Evolutionary conservation across 2,113 vertebrate species (phyloP).

Genomic region (Tichodroma muraria): DNA sequence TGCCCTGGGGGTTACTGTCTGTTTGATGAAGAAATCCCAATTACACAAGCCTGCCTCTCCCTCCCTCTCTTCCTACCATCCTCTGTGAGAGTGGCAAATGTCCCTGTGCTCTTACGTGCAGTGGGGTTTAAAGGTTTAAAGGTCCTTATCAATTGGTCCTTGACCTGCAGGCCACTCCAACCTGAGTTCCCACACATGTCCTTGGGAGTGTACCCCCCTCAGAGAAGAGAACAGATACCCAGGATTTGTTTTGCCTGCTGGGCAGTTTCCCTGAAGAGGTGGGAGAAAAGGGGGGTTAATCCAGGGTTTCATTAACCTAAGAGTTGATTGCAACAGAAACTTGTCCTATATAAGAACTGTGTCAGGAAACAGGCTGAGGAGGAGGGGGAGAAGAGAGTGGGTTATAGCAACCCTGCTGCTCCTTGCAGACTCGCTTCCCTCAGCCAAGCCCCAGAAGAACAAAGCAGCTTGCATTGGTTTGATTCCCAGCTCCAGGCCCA

Average conservation of each 20-base stretch:
- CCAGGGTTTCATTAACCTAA: slow-evolving; percentile 38
- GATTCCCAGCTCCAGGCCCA: background rate
- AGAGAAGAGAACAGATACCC: background rate
- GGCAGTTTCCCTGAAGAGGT: background rate
- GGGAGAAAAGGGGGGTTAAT: background rate
- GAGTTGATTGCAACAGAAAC: background rate
- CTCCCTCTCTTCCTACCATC: background rate
- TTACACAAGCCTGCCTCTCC: background rate
- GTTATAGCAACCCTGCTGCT: background rate
- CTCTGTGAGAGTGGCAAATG: background rate
- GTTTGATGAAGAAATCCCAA: background rate
- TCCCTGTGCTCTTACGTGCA: no score
- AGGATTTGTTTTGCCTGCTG: background rate
- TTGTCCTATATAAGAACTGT: slow-evolving; percentile 36
- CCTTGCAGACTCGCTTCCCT: background rate
- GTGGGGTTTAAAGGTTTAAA: background rate
- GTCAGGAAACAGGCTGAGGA: slow-evolving; percentile 1
- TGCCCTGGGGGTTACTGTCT: background rate
- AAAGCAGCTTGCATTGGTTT: background rate
- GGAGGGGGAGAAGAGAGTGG: background rate
- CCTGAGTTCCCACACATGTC: background rate
- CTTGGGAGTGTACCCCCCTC: slow-evolving; percentile 9
- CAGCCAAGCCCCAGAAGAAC: background rate
- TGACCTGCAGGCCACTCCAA: background rate
- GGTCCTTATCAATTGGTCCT: background rate